These are phyloP conservation scores for Botrylloides violaceus DNA, from an alignment of 23 tunicate genomes.

Conservation along the genomic window DNA sequence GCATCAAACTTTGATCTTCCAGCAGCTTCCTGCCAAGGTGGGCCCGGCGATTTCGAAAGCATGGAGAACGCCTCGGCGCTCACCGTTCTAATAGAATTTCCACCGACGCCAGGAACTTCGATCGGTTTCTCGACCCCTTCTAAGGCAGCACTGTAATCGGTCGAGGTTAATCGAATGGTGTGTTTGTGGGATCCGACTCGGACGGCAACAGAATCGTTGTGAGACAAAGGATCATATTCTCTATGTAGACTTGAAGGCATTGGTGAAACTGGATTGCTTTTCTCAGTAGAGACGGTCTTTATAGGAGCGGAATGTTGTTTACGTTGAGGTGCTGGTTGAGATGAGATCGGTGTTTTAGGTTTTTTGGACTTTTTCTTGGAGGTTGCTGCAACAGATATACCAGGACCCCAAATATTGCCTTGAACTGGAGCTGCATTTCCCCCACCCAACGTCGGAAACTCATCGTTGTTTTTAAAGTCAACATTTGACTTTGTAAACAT, in stretches of 20 bases:
- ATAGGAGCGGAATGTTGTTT: not conserved
- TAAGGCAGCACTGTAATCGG: not conserved
- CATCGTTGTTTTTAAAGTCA: conserved; percentile 2
- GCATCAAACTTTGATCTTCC: not conserved
- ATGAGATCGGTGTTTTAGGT: not conserved
- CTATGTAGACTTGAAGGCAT: not conserved
- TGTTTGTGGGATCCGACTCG: conserved; percentile 16
- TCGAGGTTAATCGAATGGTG: not conserved
- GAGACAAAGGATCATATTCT: not conserved
- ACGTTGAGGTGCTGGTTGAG: not conserved
- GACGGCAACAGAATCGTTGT: conserved; percentile 6
- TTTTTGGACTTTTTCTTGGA: not conserved
- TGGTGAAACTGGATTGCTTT: not conserved
- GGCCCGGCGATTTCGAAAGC: not conserved
- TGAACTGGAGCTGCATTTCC: not conserved
- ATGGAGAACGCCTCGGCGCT: conserved; percentile 16
- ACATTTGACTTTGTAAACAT: not conserved
- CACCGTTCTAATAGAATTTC: conserved; percentile 6
- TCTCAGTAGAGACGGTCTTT: not conserved
- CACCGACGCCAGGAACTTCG: conserved; percentile 17
- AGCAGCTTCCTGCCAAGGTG: not conserved
- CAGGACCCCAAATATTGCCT: conserved; percentile 4
- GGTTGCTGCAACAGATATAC: not conserved
- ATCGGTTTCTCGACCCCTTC: conserved; percentile 12
- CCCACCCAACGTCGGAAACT: conserved; percentile 11